Percentiles rank a stretch among this genome's conserved stretches.
Conservation (phyloP, 2,888 invertebrate genomes). For the Tryphoninae sp. region DNA sequence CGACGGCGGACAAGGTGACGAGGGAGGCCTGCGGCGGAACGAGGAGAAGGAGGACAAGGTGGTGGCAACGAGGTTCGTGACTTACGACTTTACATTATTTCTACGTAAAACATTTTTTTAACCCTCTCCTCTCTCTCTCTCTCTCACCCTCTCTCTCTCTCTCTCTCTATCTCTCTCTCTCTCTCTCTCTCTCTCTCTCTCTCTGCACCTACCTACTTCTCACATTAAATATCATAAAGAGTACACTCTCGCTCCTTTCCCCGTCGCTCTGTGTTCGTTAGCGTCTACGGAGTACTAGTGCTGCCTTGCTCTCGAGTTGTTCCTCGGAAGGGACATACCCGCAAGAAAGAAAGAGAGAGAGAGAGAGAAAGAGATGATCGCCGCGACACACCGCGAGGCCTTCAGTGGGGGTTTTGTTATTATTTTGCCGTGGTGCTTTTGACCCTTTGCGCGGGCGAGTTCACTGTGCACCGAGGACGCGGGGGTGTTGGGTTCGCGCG, state of each 20-base stretch:
- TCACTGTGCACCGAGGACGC: conserved; percentile 75
- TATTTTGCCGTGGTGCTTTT: conserved; percentile 80
- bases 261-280: conserved; percentile 10
- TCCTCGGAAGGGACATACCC: conserved; percentile 53
- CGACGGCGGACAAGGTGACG: conserved; percentile 1
- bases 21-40: not conserved
- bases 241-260: conserved; percentile 11
- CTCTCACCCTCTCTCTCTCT: not conserved
- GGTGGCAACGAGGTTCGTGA: conserved; percentile 47
- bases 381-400: conserved; percentile 54
- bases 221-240: too few species aligned
- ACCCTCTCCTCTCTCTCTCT: conserved; percentile 1
- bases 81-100: conserved; percentile 13
- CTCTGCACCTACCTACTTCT: not conserved
- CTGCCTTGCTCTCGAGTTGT: conserved; percentile 34
- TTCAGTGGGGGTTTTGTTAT: conserved; percentile 76
- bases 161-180: conserved; percentile 9
- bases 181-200: conserved; percentile 7
- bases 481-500: conserved; percentile 75
- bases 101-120: conserved; percentile 6
- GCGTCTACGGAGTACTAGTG: conserved; percentile 41
- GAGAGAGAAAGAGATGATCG: conserved; percentile 27
- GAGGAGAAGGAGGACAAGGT: not conserved
- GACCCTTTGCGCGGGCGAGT: conserved; percentile 80
- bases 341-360: conserved; percentile 19